phyloP scores from a whole-genome alignment of 2,888 invertebrate genomes.

The Campaea margaritaria region DNA sequence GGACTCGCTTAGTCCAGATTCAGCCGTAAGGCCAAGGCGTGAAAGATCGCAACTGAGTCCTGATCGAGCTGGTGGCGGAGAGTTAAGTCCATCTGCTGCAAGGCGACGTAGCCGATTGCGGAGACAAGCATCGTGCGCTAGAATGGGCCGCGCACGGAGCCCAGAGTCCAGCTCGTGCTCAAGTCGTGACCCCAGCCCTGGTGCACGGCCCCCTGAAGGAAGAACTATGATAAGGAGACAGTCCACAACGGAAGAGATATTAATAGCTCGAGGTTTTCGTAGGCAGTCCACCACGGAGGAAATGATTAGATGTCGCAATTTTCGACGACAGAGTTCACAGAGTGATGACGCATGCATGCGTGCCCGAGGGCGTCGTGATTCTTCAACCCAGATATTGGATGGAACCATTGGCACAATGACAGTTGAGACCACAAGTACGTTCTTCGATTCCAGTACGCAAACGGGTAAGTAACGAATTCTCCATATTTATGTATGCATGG shows the following conservation, averaged over 20 bases:
- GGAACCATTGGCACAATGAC: conserved; percentile 97
- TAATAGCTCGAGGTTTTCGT: conserved; percentile 95
- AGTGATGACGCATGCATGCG: conserved; percentile 91
- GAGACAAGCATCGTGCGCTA: conserved; percentile 92
- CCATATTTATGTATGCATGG: not conserved
- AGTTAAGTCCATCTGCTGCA: conserved; percentile 91
- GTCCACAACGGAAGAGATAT: conserved; percentile 96
- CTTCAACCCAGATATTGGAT: conserved; percentile 95
- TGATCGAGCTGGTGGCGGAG: conserved; percentile 91
- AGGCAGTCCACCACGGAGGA: conserved; percentile 96
- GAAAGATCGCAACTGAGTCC: conserved; percentile 92
- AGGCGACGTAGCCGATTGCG: conserved; percentile 88
- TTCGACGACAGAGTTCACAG: conserved; percentile 95
- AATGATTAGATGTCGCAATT: conserved; percentile 96
- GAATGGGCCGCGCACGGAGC: conserved; percentile 85
- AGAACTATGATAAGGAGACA: conserved; percentile 93
- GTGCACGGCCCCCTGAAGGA: conserved; percentile 83
- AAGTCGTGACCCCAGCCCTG: conserved; percentile 93
- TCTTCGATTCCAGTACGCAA: conserved; percentile 96
- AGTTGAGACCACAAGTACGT: conserved; percentile 95
- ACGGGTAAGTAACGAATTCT: conserved; percentile 88
- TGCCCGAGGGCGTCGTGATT: conserved; percentile 91
- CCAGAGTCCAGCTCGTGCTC: conserved; percentile 92
- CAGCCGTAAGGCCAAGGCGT: conserved; percentile 91
- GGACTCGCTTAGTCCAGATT: conserved; percentile 96